Conservation (phyloP, 2,888 invertebrate species). For the Ectemnius lituratus region DNA sequence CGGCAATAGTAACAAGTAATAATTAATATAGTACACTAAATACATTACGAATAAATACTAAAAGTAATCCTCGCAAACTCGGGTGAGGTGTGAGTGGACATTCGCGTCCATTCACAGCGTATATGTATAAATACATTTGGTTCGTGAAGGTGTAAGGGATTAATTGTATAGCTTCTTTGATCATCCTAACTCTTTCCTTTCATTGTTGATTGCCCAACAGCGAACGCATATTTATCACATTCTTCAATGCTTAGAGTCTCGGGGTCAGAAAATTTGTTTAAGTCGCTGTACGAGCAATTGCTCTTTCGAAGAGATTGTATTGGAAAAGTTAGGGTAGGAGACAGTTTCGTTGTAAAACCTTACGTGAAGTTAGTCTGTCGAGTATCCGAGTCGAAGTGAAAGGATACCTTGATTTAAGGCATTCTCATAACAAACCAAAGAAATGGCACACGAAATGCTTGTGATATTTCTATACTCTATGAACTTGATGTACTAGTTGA, state of each 20-base stretch:
- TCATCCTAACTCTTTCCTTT: conserved; percentile 33
- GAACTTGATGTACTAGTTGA: background rate
- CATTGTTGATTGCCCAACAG: conserved; percentile 43
- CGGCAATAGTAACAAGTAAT: conserved; percentile 52
- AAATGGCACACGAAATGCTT: background rate
- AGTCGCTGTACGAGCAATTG: conserved; percentile 3
- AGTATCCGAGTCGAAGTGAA: background rate
- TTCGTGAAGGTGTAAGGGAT: conserved; percentile 5
- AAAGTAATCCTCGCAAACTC: conserved; percentile 62
- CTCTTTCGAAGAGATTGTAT: conserved; percentile 17
- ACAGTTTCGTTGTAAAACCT: background rate
- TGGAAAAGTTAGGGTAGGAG: conserved; percentile 25
- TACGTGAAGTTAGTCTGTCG: background rate
- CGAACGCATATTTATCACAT: conserved; percentile 60
- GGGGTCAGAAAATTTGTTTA: conserved; percentile 18
- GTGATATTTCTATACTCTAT: background rate
- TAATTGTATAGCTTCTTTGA: conserved; percentile 20
- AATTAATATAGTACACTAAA: conserved; percentile 52
- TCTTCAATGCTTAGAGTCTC: conserved; percentile 44
- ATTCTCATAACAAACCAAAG: background rate
- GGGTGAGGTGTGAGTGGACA: conserved; percentile 52
- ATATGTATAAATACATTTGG: conserved; percentile 46
- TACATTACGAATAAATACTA: conserved; percentile 63
- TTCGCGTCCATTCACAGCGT: conserved; percentile 41
- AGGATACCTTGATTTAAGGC: background rate